A percentile compares a stretch with the other conserved stretches of the same genome.
These are phyloP conservation scores for Meteorus sp. DNA, from an alignment of 1,140 invertebrate genomes.

Conservation along the genomic window DNA sequence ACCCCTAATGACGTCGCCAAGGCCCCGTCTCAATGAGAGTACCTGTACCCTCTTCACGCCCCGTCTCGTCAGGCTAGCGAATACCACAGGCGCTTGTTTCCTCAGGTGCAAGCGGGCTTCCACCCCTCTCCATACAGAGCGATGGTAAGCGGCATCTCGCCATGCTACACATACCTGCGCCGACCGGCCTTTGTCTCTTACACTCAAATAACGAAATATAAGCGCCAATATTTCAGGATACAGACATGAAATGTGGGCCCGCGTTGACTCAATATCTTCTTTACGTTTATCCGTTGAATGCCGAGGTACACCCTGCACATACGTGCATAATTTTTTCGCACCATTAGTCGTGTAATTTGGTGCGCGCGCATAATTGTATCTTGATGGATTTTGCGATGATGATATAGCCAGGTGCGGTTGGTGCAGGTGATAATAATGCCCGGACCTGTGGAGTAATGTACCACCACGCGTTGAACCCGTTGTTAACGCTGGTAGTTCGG, in stretches of 20 bases:
- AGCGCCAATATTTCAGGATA: slow-evolving; percentile 91
- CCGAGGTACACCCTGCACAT: slow-evolving; percentile 25
- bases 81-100: slow-evolving; percentile 79
- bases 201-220: slow-evolving; percentile 88
- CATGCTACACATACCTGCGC: slow-evolving; percentile 89
- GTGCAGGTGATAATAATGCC: slow-evolving; percentile 54
- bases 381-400: slow-evolving; percentile 21
- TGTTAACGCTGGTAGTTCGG: slow-evolving; percentile 53
- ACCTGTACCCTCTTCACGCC: slow-evolving; percentile 90
- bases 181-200: slow-evolving; percentile 83
- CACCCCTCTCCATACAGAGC: slow-evolving; percentile 90
- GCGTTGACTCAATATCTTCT: slow-evolving; percentile 42
- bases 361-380: slow-evolving; percentile 12
- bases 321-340: slow-evolving; percentile 22
- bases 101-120: slow-evolving; percentile 88
- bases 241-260: slow-evolving; percentile 81
- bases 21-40: slow-evolving; percentile 78
- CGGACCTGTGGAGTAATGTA: slow-evolving; percentile 46
- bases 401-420: slow-evolving; percentile 52
- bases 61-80: slow-evolving; percentile 80
- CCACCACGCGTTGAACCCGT: slow-evolving; percentile 32
- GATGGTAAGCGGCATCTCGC: slow-evolving; percentile 89
- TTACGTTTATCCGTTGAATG: slow-evolving; percentile 12
- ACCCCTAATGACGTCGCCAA: slow-evolving; percentile 83
- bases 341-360: slow-evolving; percentile 14